These are phyloP conservation scores for Alosa alosa DNA, from an alignment of 2,113 vertebrate genomes.

Conservation along the genomic window DNA sequence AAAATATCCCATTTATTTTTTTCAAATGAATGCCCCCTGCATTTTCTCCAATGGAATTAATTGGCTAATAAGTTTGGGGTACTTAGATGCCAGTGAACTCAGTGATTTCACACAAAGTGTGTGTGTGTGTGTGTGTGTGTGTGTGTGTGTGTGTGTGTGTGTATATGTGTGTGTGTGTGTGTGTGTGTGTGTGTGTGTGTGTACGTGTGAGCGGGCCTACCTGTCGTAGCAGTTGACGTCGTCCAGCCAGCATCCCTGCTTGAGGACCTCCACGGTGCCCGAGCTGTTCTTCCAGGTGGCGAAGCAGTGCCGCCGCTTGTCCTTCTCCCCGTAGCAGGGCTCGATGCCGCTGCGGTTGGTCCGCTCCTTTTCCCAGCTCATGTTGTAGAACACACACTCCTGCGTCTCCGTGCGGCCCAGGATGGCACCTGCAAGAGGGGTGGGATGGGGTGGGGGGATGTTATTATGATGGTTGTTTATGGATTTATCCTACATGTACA, in stretches of 20 bases:
- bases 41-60: too few species aligned
- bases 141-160: too few species aligned
- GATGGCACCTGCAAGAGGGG: conserved; percentile 82
- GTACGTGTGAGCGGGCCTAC: conserved; percentile 57
- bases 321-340: conserved; percentile 86
- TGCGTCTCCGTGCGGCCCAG: conserved; percentile 95
- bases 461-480: neutral
- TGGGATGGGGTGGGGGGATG: neutral
- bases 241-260: conserved; percentile 98
- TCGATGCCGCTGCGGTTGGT: conserved; percentile 93
- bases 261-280: conserved; percentile 89
- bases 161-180: too few species aligned
- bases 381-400: conserved; percentile 93
- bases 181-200: neutral
- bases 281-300: conserved; percentile 97
- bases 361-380: conserved; percentile 96
- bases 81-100: too few species aligned
- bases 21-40: neutral
- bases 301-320: conserved; percentile 94
- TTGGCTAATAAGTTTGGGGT: too few species aligned
- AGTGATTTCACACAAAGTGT: too few species aligned
- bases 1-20: neutral
- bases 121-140: too few species aligned
- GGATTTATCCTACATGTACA: neutral
- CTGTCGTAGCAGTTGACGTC: conserved; percentile 99